Evolutionary conservation across 2,797 vertebrate genomes (phyloP), one percentile per base, ranked within the genome.

Genomic region (Catharus ustulatus): DNA sequence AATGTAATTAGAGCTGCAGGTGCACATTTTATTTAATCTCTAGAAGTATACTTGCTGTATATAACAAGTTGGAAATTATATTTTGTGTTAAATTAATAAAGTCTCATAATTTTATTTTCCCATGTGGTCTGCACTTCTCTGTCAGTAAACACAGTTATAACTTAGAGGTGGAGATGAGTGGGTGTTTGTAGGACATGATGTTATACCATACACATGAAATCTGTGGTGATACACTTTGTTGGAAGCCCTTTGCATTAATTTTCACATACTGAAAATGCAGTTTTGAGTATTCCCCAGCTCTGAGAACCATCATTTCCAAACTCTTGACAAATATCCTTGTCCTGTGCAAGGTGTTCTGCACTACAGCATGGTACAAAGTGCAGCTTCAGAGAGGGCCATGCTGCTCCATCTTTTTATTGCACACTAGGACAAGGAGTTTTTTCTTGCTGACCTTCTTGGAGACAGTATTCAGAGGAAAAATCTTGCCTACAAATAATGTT

Each of bases 331-430:
- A 36, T 23, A 32, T 2, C 22, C 6, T 77, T 59, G 18, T 43
- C 15, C 38, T 40, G 18, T 55, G 34, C 27, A n/a, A 69, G 16
- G 23, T 16, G 8, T 10, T 43, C 15, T 74, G 19, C 32, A 8
- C 20, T 62, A 36, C 30, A 76, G 9, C 13, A 2, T 6, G 26
- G 38, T 34, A 13, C 34, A 77, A 54, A 15, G 21, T 49, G 46
- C 1, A 4, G 36, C 43, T 64, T 57, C 57, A 38, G 61, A 43
- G 72, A 36, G 23, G n/a, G 29, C 15, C 0, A 0, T 29, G 40
- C 42, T 85, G 36, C 10, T 64, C 42, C 17, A n/a, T 68, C 15
- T 38, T 54, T 71, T 24, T 29, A 11, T 32, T 74, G 32, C 32
- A 27, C 13, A 3, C 2, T 49, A 51, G 78, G 38, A 20, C 29